phyloP scores from a whole-genome alignment of 2,888 invertebrate genomes.

The Eupeodes latifasciatus region DNA sequence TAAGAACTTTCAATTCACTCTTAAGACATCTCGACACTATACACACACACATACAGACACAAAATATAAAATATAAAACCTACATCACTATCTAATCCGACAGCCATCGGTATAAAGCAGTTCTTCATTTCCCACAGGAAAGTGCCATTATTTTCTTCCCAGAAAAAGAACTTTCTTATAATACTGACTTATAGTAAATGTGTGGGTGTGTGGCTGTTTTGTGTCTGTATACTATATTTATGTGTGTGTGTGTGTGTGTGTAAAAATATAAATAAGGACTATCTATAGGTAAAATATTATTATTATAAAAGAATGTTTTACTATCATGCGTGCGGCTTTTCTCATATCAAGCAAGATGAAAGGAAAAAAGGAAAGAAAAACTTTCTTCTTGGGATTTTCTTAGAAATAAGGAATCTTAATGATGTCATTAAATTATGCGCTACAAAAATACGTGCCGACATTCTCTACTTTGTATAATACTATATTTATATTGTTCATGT shows the following conservation, averaged over 20 bases:
- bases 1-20: background rate
- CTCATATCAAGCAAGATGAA: constrained; percentile 30
- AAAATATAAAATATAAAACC: background rate
- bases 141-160: constrained; percentile 13
- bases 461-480: background rate
- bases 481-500: background rate
- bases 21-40: background rate
- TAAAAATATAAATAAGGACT: background rate
- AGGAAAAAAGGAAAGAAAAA: constrained; percentile 19
- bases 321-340: constrained; percentile 42
- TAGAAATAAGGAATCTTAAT: constrained; percentile 65
- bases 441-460: constrained; percentile 26
- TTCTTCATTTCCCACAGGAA: constrained; percentile 23
- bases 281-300: constrained; percentile 17
- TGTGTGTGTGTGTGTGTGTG: background rate
- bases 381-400: constrained; percentile 25
- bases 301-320: constrained; percentile 41
- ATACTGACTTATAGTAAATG: background rate
- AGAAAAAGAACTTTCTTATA: constrained; percentile 2
- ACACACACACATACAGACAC: background rate
- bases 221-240: too few relatives aligned
- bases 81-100: constrained; percentile 31
- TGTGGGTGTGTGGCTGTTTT: background rate
- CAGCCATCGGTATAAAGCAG: constrained; percentile 31
- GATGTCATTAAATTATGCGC: constrained; percentile 68